Conservation (phyloP, 1,140 invertebrate species). For the Bombyx mori region DNA sequence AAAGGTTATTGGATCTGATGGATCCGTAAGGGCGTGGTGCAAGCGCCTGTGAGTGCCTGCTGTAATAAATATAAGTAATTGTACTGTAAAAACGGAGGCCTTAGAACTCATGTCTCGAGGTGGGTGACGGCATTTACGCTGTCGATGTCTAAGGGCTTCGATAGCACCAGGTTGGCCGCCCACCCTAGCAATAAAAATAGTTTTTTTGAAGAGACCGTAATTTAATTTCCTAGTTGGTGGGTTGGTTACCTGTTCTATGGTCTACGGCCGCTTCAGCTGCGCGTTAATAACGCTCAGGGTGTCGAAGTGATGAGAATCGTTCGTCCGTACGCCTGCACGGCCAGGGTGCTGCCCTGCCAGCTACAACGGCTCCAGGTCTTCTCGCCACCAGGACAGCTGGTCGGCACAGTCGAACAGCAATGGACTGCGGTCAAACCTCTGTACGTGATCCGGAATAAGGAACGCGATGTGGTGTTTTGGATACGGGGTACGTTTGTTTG, state of each 20-base stretch:
- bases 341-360: slow-evolving; percentile 44
- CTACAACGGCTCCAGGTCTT: slow-evolving; percentile 48
- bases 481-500: slow-evolving; percentile 73
- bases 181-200: too few relatives aligned
- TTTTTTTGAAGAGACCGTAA: too few relatives aligned
- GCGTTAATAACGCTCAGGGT: slow-evolving; percentile 30
- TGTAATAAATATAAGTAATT: too few relatives aligned
- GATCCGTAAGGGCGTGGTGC: too few relatives aligned
- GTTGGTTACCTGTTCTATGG: slow-evolving; percentile 54
- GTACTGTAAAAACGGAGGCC: too few relatives aligned
- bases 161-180: too few relatives aligned
- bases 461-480: slow-evolving; percentile 76
- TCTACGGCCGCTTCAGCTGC: slow-evolving; percentile 40
- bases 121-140: too few relatives aligned
- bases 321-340: slow-evolving; percentile 44
- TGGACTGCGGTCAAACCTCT: slow-evolving; percentile 78
- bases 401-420: slow-evolving; percentile 82
- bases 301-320: slow-evolving; percentile 42
- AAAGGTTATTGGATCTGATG: too few relatives aligned
- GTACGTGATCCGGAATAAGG: slow-evolving; percentile 77
- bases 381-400: slow-evolving; percentile 60
- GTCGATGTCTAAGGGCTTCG: too few relatives aligned
- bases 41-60: too few relatives aligned
- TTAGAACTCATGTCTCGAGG: too few relatives aligned
- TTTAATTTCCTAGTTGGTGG: slow-evolving; percentile 36